A percentile compares a stretch with the other conserved stretches of the same genome.
Evolutionary conservation across 2,113 vertebrate genomes (phyloP).

Genomic region (Engystomops pustulosus): DNA sequence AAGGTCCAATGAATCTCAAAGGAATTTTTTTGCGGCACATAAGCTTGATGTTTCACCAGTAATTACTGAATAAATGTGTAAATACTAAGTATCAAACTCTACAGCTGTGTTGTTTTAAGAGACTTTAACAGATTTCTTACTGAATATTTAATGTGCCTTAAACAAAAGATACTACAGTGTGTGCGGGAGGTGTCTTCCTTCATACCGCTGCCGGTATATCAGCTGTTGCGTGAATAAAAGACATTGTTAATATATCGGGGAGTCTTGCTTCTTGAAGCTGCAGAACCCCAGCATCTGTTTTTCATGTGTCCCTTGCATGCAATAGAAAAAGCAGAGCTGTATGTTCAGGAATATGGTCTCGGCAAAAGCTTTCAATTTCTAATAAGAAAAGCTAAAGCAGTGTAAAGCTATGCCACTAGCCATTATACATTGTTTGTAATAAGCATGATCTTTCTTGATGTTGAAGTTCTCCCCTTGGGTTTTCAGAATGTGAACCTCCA

Average conservation of each 20-base stretch:
- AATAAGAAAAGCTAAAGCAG: too few species aligned
- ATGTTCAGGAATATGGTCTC: not conserved
- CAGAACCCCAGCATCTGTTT: conserved; percentile 33
- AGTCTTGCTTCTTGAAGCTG: conserved; percentile 18
- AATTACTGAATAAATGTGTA: conserved; percentile 28
- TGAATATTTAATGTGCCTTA: conserved; percentile 20
- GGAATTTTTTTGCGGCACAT: not conserved
- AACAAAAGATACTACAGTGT: conserved; percentile 38
- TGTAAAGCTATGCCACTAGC: too few species aligned
- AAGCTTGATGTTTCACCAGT: conserved; percentile 15
- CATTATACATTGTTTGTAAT: too few species aligned
- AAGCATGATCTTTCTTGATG: too few species aligned
- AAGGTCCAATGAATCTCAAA: conserved; percentile 24
- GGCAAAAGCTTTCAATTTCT: too few species aligned
- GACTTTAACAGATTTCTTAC: conserved; percentile 40
- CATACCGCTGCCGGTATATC: conserved; percentile 1
- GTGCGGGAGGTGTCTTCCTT: conserved; percentile 10
- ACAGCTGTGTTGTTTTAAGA: conserved; percentile 23
- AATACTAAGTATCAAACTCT: conserved; percentile 21
- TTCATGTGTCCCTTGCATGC: conserved; percentile 8
- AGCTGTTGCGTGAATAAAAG: conserved; percentile 14
- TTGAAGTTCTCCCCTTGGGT: too few species aligned
- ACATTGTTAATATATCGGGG: conserved; percentile 27
- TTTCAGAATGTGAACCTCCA: too few species aligned
- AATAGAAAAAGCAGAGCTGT: not conserved